Evolutionary conservation across 2,113 vertebrate species (phyloP).

Genomic region (Hydropotes inermis): DNA sequence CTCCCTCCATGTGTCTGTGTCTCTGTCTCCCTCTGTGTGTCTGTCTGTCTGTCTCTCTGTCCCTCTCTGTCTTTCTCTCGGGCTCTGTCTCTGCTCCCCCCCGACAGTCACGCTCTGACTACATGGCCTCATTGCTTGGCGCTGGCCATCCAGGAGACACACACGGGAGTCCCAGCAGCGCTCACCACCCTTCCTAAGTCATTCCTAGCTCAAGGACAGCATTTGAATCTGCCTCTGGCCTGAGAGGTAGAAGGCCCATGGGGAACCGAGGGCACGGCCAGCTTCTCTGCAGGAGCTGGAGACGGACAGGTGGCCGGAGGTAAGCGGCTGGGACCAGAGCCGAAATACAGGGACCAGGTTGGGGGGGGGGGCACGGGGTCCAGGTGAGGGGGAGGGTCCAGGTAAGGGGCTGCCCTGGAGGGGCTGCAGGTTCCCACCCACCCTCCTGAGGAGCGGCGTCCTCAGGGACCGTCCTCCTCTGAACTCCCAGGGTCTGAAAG

Average conservation of each 20-base stretch:
- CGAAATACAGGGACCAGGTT: neutral
- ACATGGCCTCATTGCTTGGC: accelerated
- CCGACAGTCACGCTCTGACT: neutral
- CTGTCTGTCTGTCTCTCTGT: neutral
- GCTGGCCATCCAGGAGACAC: accelerated
- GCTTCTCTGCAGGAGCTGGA: neutral
- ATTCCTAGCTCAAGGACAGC: neutral
- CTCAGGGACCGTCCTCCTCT: neutral
- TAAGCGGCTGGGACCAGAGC: neutral
- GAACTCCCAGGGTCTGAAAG: neutral
- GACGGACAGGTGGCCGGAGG: neutral
- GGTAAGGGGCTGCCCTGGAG: neutral
- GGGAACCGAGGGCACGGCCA: neutral
- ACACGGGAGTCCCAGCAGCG: accelerated
- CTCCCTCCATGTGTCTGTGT: neutral
- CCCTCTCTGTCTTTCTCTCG: neutral
- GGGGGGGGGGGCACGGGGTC: too few relatives aligned
- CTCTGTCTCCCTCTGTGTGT: neutral
- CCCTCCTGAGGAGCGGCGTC: neutral
- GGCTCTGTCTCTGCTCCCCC: constrained; percentile 50
- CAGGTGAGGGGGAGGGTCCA: neutral
- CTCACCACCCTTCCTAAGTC: neutral
- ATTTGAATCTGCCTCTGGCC: neutral
- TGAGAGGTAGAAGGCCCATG: neutral
- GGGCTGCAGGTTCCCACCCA: accelerated